A percentile compares a stretch with the other conserved stretches of the same genome.
These are phyloP conservation scores for Hippoglossus stenolepis DNA, from an alignment of 2,113 vertebrate species.

Conservation along the genomic window DNA sequence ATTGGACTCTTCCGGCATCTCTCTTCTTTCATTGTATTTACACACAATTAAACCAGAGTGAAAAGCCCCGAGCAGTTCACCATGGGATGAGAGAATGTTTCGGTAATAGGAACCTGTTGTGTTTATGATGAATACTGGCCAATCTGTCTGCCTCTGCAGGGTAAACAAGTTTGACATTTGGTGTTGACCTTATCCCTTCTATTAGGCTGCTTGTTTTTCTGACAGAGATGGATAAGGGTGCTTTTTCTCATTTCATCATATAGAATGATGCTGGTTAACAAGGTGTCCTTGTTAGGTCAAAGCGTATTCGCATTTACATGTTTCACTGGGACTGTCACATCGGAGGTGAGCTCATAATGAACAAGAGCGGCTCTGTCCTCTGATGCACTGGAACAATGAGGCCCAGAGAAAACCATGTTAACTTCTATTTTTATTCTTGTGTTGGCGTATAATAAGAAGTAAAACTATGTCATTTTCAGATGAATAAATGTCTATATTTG, in stretches of 20 bases:
- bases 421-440: background rate
- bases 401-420: background rate
- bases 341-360: slow-evolving; percentile 29
- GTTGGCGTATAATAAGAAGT: background rate
- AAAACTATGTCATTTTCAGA: background rate
- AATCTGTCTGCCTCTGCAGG: slow-evolving; percentile 67
- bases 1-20: background rate
- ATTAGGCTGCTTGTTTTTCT: slow-evolving; percentile 71
- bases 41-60: slow-evolving; percentile 54
- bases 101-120: slow-evolving; percentile 65
- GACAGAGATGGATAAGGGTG: slow-evolving; percentile 71
- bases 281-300: slow-evolving; percentile 70
- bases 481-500: too few species aligned
- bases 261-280: slow-evolving; percentile 72
- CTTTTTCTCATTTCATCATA: slow-evolving; percentile 66
- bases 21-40: slow-evolving; percentile 47
- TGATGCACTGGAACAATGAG: background rate
- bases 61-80: slow-evolving; percentile 7
- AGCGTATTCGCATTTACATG: slow-evolving; percentile 55
- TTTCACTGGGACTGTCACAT: slow-evolving; percentile 42
- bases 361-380: background rate
- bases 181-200: slow-evolving; percentile 76
- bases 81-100: slow-evolving; percentile 41
- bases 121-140: slow-evolving; percentile 71
- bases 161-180: slow-evolving; percentile 79